Evolutionary conservation across 1,140 invertebrate species (phyloP).

Genomic region (Aphaenogaster rudis): DNA sequence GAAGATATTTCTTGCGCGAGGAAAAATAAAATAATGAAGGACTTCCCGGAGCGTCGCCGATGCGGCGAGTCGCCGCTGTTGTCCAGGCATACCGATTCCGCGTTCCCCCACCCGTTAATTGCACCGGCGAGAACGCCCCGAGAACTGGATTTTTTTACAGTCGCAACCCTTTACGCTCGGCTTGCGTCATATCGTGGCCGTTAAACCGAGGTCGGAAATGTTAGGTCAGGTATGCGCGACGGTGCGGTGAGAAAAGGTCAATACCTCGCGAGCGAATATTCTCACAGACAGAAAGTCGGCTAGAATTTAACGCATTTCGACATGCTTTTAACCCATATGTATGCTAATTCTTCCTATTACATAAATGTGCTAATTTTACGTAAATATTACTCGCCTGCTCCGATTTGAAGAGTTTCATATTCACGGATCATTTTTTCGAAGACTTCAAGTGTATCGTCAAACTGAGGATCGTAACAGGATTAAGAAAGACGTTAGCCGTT

Average conservation of each 20-base stretch:
- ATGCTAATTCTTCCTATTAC: not conserved
- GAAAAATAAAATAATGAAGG: slow-evolving; percentile 31
- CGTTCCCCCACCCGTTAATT: slow-evolving; percentile 1
- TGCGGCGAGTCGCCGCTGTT: not conserved
- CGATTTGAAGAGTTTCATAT: not conserved
- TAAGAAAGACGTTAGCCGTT: not conserved
- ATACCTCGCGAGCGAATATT: slow-evolving; percentile 4
- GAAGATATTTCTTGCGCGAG: slow-evolving; percentile 10
- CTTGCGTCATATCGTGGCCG: not conserved
- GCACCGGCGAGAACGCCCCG: not conserved
- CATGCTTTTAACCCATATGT: not conserved
- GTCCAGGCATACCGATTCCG: not conserved
- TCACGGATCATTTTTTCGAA: slow-evolving; percentile 10
- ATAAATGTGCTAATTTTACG: slow-evolving; percentile 45
- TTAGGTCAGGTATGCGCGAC: slow-evolving; percentile 15
- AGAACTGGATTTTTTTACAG: not conserved
- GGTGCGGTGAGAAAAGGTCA: slow-evolving; percentile 6
- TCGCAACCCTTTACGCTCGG: not conserved
- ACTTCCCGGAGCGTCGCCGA: not conserved
- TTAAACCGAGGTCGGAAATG: slow-evolving; percentile 34
- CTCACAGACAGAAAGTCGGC: not conserved
- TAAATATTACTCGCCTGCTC: not conserved
- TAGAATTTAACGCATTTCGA: slow-evolving; percentile 1
- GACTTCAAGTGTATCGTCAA: not conserved
- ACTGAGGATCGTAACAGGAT: not conserved